These are phyloP conservation scores for Furcula furcula DNA, from an alignment of 2,888 invertebrate genomes.

Conservation along the genomic window DNA sequence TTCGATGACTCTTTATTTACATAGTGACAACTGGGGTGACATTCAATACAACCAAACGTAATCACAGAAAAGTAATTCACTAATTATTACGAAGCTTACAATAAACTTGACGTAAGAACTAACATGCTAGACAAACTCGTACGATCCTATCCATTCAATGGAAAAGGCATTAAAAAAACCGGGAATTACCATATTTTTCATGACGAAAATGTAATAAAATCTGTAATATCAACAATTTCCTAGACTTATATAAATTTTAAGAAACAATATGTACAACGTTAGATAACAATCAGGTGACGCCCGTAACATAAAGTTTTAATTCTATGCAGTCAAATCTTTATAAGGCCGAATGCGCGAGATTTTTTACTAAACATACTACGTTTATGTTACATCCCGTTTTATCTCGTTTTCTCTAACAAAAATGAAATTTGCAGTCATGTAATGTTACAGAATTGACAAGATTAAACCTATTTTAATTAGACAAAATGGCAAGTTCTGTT, in stretches of 20 bases:
- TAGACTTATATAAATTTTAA: slow-evolving; percentile 45
- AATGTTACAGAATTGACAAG: too few species aligned
- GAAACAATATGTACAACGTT: slow-evolving; percentile 50
- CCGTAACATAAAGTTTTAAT: slow-evolving; percentile 45
- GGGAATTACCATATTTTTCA: slow-evolving; percentile 34
- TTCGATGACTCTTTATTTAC: slow-evolving; percentile 80
- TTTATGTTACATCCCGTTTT: too few species aligned
- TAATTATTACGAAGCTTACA: slow-evolving; percentile 58
- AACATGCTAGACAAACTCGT: slow-evolving; percentile 42
- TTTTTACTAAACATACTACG: too few species aligned
- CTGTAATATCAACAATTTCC: slow-evolving; percentile 58
- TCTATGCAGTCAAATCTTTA: slow-evolving; percentile 80
- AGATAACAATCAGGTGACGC: slow-evolving; percentile 36
- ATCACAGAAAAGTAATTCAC: slow-evolving; percentile 65
- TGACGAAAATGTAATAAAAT: slow-evolving; percentile 56
- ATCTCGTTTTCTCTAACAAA: too few species aligned
- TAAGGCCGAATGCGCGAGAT: slow-evolving; percentile 44
- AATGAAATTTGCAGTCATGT: too few species aligned
- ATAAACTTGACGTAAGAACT: slow-evolving; percentile 38
- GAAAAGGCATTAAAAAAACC: slow-evolving; percentile 23
- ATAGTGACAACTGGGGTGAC: slow-evolving; percentile 62
- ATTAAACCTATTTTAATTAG: too few species aligned
- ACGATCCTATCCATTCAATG: slow-evolving; percentile 28
- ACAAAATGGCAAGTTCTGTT: too few species aligned
- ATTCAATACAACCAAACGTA: slow-evolving; percentile 64